Evolutionary conservation across 2,797 vertebrate genomes (phyloP).

Genomic region (Megalops cyprinoides): DNA sequence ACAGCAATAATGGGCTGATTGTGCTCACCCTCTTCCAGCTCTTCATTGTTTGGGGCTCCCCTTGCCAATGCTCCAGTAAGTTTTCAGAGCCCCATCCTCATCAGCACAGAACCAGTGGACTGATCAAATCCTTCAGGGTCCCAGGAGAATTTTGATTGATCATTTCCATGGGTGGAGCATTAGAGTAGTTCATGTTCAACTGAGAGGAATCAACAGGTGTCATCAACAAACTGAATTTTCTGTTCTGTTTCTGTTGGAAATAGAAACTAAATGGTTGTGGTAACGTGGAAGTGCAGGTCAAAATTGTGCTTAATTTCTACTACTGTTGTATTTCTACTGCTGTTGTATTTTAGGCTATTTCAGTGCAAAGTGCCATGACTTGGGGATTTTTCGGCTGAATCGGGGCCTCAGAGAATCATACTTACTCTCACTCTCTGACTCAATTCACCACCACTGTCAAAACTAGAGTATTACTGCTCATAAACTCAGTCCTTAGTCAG

Average conservation of each 20-base stretch:
- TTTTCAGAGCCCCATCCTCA: neutral
- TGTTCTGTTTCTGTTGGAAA: no score
- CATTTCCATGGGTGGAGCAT: neutral
- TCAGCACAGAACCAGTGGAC: neutral
- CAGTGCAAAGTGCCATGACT: no score
- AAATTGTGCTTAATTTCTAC: no score
- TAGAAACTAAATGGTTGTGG: no score
- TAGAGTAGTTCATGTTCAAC: neutral
- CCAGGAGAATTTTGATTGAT: neutral
- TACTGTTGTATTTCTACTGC: no score
- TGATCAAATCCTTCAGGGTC: neutral
- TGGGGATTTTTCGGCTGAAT: slow-evolving; percentile 20
- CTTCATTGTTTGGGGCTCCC: neutral
- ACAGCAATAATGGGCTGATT: neutral
- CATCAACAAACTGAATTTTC: no score
- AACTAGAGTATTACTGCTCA: slow-evolving; percentile 22
- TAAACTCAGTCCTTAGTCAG: neutral
- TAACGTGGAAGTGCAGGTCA: no score
- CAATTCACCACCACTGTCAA: neutral
- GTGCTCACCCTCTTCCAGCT: neutral
- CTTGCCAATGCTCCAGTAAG: neutral
- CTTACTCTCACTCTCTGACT: slow-evolving; percentile 27
- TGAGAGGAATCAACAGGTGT: no score
- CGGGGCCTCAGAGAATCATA: slow-evolving; percentile 10
- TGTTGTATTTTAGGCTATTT: neutral